Percentiles rank a stretch among this genome's conserved stretches.
phyloP scores from a whole-genome alignment of 2,797 vertebrate genomes.

The Arnoldichthys spilopterus region DNA sequence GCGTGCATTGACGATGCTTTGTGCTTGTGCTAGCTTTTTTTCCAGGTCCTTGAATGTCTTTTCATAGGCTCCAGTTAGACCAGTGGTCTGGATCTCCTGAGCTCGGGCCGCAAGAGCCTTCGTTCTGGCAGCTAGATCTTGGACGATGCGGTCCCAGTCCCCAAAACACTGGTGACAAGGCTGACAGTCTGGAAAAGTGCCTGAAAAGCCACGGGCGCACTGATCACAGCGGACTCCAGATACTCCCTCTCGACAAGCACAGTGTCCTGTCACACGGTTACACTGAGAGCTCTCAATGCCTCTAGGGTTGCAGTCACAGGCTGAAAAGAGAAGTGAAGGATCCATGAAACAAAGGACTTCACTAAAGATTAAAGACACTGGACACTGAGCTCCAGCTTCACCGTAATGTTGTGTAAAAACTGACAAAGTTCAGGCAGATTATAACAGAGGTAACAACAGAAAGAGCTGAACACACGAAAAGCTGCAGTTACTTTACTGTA shows the following conservation, averaged over 20 bases:
- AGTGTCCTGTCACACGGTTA: constrained; percentile 88
- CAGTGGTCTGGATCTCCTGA: constrained; percentile 87
- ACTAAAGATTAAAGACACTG: neutral
- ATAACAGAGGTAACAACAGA: neutral
- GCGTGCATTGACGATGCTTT: constrained; percentile 83
- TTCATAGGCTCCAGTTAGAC: constrained; percentile 86
- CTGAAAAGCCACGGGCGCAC: constrained; percentile 93
- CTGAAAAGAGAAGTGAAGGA: constrained; percentile 67
- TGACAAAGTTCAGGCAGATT: neutral
- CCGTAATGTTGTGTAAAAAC: neutral
- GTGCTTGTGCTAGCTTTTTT: constrained; percentile 83
- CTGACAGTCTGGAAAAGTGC: constrained; percentile 89
- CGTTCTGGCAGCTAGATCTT: constrained; percentile 87
- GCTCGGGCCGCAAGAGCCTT: constrained; percentile 79
- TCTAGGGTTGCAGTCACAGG: constrained; percentile 90
- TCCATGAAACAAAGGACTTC: neutral
- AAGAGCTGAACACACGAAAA: neutral
- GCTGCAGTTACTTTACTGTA: neutral
- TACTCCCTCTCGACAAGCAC: constrained; percentile 88
- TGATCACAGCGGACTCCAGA: constrained; percentile 96
- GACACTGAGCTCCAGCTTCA: neutral
- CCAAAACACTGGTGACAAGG: constrained; percentile 96
- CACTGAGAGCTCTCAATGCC: constrained; percentile 90
- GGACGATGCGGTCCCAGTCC: constrained; percentile 97
- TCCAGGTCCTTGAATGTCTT: constrained; percentile 84